Percentiles rank a stretch among this genome's conserved stretches.
phyloP scores from a whole-genome alignment of 2,888 invertebrate species.

The Augochlorella aurata region DNA sequence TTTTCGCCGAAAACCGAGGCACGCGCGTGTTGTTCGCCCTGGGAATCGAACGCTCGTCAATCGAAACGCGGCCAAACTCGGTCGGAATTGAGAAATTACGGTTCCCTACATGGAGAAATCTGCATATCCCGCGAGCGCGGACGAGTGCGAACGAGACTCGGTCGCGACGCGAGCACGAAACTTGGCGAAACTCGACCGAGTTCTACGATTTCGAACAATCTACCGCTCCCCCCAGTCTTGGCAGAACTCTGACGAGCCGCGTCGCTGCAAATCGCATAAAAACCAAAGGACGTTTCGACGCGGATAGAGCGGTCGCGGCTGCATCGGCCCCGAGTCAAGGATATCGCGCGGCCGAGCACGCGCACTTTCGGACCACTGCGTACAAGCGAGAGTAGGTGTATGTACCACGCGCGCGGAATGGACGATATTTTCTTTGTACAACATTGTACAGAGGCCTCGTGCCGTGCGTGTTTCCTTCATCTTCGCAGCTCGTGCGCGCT shows the following conservation, averaged over 20 bases:
- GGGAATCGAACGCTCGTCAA: neutral
- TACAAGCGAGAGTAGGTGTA: slow-evolving; percentile 65
- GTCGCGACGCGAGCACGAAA: neutral
- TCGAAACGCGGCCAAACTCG: slow-evolving; percentile 3
- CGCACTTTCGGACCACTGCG: slow-evolving; percentile 54
- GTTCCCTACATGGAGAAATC: neutral
- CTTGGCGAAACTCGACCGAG: neutral
- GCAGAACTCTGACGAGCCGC: neutral
- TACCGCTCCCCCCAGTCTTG: neutral
- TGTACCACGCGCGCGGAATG: slow-evolving; percentile 59
- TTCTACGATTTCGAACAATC: slow-evolving; percentile 5
- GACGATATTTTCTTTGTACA: slow-evolving; percentile 79
- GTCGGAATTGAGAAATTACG: slow-evolving; percentile 10
- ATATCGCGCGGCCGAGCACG: neutral
- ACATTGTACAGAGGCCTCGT: slow-evolving; percentile 74
- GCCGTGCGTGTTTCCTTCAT: slow-evolving; percentile 33
- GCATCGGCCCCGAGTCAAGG: slow-evolving; percentile 14
- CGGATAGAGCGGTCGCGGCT: neutral
- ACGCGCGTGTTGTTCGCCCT: neutral
- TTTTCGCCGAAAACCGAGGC: neutral
- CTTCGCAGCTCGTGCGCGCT: slow-evolving; percentile 32
- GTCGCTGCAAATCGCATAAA: slow-evolving; percentile 5
- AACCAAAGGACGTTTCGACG: slow-evolving; percentile 10
- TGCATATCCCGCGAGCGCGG: neutral
- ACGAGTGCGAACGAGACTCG: neutral